Conservation (phyloP, 2,888 invertebrate genomes). For the Crepidodera aurea region DNA sequence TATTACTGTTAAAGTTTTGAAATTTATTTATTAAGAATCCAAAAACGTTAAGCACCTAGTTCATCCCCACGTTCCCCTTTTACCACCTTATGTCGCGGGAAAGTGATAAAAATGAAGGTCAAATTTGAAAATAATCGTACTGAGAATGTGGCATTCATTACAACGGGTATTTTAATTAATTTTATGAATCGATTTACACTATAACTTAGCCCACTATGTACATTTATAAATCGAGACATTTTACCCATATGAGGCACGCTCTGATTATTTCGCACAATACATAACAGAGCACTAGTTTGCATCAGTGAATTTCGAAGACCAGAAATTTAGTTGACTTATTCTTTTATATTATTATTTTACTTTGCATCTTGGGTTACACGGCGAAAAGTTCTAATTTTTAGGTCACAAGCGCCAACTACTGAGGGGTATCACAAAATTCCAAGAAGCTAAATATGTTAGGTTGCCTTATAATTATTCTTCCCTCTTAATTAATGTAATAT, state of each 20-base stretch:
- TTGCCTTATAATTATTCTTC: no score
- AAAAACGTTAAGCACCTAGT: no score
- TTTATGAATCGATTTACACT: conserved; percentile 4
- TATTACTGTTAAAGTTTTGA: no score
- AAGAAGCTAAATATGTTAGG: no score
- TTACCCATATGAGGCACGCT: conserved; percentile 42
- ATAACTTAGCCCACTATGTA: conserved; percentile 10
- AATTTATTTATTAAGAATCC: no score
- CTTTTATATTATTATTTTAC: conserved; percentile 15
- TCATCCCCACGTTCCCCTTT: no score
- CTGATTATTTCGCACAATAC: conserved; percentile 47
- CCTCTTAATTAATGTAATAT: no score
- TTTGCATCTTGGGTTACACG: no score
- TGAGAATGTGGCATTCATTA: conserved; percentile 3
- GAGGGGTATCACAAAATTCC: no score
- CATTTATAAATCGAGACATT: conserved; percentile 29
- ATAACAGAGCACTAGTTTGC: conserved; percentile 46
- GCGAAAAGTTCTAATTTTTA: no score
- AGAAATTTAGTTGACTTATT: conserved; percentile 31
- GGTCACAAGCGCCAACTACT: no score
- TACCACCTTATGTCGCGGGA: no score
- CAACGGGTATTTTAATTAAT: conserved; percentile 6
- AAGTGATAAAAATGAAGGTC: conserved; percentile 2
- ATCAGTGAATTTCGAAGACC: conserved; percentile 44
- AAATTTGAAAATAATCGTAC: conserved; percentile 3